Conservation (phyloP, 1,140 invertebrate species). For the Drosophila sturtevanti region DNA sequence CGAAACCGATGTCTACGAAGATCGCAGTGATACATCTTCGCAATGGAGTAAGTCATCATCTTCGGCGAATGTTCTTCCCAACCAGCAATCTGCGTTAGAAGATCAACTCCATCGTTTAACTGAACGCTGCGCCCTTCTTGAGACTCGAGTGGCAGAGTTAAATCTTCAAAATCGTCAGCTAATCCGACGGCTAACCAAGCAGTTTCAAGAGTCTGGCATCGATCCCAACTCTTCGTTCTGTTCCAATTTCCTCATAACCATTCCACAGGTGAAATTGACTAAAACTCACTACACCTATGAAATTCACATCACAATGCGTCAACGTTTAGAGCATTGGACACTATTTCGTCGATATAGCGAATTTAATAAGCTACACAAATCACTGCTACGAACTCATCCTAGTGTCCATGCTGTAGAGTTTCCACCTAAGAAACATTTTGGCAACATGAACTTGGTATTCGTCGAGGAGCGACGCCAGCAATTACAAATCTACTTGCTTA, state of each 20-base stretch:
- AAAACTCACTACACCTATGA: constrained; percentile 76
- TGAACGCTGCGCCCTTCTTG: constrained; percentile 70
- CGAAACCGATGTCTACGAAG: constrained; percentile 52
- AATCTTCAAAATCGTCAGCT: constrained; percentile 72
- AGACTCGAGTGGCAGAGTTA: constrained; percentile 71
- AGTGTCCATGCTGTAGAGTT: constrained; percentile 90
- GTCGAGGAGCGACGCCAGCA: constrained; percentile 90
- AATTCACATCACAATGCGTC: constrained; percentile 74
- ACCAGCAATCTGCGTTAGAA: constrained; percentile 49
- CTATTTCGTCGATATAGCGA: constrained; percentile 93
- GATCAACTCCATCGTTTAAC: constrained; percentile 58
- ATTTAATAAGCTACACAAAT: constrained; percentile 90
- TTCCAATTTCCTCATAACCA: constrained; percentile 79
- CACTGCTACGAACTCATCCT: constrained; percentile 89
- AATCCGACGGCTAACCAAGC: constrained; percentile 65
- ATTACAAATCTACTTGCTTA: constrained; percentile 90
- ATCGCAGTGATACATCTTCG: constrained; percentile 74
- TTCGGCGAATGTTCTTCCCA: constrained; percentile 47
- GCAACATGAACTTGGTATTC: constrained; percentile 92
- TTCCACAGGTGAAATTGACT: constrained; percentile 71
- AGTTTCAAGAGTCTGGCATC: constrained; percentile 71
- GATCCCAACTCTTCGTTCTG: constrained; percentile 69
- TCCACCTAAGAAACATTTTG: constrained; percentile 94
- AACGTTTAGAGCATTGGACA: constrained; percentile 93
- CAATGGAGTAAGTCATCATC: constrained; percentile 80